Base-by-base conservation (phyloP, 2,888 invertebrate genomes). In the Eupithecia subfuscata region DNA sequence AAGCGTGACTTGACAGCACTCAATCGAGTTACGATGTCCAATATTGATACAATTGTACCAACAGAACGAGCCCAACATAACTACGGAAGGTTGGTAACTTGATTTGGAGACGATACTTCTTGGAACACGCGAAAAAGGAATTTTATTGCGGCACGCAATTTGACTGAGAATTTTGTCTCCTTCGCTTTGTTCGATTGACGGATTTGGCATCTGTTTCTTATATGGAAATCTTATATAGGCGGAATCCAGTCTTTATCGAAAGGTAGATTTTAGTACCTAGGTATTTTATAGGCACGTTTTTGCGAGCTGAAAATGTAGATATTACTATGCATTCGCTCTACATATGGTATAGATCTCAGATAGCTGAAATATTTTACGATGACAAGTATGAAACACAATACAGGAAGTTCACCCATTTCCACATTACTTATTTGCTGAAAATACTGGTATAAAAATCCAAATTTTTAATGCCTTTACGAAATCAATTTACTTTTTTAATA, bases 31-130 rank as follows among this genome's bases (percentile, higher is more conserved):
- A 92, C 88, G 87, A 87, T 87, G 87, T 89, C 90, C 92, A 92
- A 92, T 93, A 92, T 92, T 91, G 91, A 92, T 91, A 92, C 90
- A 92, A 92, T 92, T 90, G 90, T 90, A 87, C 88, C 87, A 91
- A 91, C 90, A 89, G 87, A 91, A 89, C 86, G 88, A 89, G 89
- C 85, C 81, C 84, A 85, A 87, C 87, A 87, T 88, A 89, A 89
- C 88, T 88, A 89, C 82, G 83, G 85, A 86, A 86, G 86, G 84
- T 79, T 84, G 84, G 87, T 91, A 90, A 91, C 89, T 91, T 84
- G 83, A 90, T 90, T 90, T 87, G 80, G 82, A 78, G 83, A 82
- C 84, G 86, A 88, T 88, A 88, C 84, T 88, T 80, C 84, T 85
- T 84, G 81, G 79, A 79, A 76, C 81, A 80, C 78, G 81, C 73